Conservation (phyloP, 1,140 invertebrate species). For the Nasonia giraulti region DNA sequence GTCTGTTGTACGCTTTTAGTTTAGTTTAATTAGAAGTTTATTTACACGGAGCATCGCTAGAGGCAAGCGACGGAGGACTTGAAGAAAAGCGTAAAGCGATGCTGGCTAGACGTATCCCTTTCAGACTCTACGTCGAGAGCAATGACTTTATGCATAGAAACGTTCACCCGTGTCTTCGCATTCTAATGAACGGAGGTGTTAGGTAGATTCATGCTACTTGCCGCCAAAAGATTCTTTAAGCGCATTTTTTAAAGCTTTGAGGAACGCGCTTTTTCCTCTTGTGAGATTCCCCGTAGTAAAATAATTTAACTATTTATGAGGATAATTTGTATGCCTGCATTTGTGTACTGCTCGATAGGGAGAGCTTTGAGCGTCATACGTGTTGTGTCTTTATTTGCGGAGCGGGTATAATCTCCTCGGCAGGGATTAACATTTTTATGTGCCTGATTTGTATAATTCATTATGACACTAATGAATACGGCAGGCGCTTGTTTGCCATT, state of each 20-base stretch:
- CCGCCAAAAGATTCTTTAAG: background rate
- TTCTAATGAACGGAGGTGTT: background rate
- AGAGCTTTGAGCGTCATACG: too few species aligned
- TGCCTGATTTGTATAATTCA: background rate
- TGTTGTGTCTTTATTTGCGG: too few species aligned
- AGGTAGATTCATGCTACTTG: background rate
- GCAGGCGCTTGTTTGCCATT: too few species aligned
- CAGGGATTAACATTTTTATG: background rate
- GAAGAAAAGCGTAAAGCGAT: background rate
- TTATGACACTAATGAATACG: background rate
- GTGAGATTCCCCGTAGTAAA: background rate
- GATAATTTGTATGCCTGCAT: too few species aligned
- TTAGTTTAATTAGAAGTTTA: background rate
- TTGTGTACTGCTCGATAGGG: too few species aligned
- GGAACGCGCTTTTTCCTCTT: background rate
- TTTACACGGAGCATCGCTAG: background rate
- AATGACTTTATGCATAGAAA: background rate
- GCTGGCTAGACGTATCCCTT: background rate
- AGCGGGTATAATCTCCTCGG: background rate
- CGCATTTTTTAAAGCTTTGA: background rate
- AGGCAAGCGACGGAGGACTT: background rate
- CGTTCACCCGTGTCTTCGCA: background rate
- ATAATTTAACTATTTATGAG: background rate
- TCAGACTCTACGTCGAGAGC: background rate
- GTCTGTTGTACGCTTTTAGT: background rate